phyloP scores from a whole-genome alignment of 2,797 vertebrate genomes.

The Oreortyx pictus region DNA sequence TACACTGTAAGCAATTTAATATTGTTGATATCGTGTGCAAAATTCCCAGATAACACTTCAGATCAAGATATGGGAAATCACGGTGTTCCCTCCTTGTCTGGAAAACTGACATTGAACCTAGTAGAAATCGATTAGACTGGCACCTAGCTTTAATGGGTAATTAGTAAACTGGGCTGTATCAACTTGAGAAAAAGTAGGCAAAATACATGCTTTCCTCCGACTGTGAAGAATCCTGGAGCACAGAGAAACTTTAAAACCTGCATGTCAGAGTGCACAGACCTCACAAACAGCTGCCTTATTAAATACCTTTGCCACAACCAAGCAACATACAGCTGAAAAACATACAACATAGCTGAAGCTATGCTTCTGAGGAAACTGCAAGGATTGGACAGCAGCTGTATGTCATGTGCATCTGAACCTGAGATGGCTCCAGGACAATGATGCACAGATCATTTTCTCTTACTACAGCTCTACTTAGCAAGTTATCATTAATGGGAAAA shows the following conservation, averaged over 20 bases:
- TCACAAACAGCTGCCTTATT: not conserved
- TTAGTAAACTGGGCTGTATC: not conserved
- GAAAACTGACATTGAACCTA: not conserved
- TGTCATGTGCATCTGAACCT: not conserved
- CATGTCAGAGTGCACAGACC: not conserved
- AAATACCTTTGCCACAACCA: not conserved
- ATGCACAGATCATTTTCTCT: fast-evolving
- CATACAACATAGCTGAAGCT: not conserved
- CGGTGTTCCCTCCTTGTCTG: not conserved
- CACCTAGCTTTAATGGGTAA: not conserved
- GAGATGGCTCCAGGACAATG: not conserved
- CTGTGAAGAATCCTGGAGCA: not conserved
- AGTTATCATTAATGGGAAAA: not conserved
- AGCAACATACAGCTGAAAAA: not conserved
- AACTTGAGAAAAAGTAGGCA: not conserved
- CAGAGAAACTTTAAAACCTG: not conserved
- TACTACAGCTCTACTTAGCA: not conserved
- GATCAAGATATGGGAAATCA: not conserved
- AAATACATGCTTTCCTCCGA: not conserved
- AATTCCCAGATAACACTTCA: not conserved
- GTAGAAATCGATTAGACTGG: not conserved
- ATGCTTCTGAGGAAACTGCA: not conserved
- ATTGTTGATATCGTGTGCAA: fast-evolving
- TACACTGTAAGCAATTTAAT: not conserved
- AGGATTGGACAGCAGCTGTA: not conserved